A percentile compares a stretch with the other conserved stretches of the same genome.
Conservation (phyloP, 2,113 vertebrate species). For the Bagarius yarrelli region DNA sequence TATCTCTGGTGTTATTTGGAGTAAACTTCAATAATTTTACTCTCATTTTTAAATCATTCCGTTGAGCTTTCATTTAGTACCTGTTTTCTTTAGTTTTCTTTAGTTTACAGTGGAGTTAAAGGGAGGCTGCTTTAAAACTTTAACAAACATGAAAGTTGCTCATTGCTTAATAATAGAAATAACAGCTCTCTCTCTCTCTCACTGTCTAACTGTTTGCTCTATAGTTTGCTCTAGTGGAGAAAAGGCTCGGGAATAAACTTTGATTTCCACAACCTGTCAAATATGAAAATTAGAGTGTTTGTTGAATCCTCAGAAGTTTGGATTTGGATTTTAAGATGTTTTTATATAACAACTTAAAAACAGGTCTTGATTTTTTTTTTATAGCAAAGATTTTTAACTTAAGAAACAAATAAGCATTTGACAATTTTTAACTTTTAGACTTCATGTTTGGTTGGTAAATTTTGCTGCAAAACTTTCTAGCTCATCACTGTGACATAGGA, state of each 20-base stretch:
- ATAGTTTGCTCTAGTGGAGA: slow-evolving; percentile 44
- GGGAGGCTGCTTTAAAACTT: not conserved
- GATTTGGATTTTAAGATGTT: slow-evolving; percentile 47
- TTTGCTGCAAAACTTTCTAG: not conserved
- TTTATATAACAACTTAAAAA: slow-evolving; percentile 46
- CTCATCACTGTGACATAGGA: not conserved
- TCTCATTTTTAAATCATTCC: slow-evolving; percentile 7
- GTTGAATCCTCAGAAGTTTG: slow-evolving; percentile 52
- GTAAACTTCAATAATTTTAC: too few relatives aligned
- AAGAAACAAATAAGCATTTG: too few relatives aligned
- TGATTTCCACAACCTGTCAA: slow-evolving; percentile 54
- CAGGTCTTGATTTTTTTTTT: slow-evolving; percentile 23
- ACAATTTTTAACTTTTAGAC: too few relatives aligned
- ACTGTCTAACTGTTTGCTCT: too few relatives aligned
- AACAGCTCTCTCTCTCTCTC: too few relatives aligned
- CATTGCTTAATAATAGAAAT: too few relatives aligned
- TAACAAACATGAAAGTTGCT: not conserved
- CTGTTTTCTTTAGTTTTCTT: not conserved
- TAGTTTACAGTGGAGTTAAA: not conserved
- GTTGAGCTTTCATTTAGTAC: slow-evolving; percentile 2
- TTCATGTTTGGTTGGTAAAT: not conserved
- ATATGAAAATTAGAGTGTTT: slow-evolving; percentile 57
- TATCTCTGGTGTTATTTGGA: not conserved
- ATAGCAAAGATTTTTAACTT: too few relatives aligned
- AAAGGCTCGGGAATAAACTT: slow-evolving; percentile 46